These are phyloP conservation scores for Xanthorhoe spadicearia DNA, from an alignment of 2,888 invertebrate species.

Conservation along the genomic window DNA sequence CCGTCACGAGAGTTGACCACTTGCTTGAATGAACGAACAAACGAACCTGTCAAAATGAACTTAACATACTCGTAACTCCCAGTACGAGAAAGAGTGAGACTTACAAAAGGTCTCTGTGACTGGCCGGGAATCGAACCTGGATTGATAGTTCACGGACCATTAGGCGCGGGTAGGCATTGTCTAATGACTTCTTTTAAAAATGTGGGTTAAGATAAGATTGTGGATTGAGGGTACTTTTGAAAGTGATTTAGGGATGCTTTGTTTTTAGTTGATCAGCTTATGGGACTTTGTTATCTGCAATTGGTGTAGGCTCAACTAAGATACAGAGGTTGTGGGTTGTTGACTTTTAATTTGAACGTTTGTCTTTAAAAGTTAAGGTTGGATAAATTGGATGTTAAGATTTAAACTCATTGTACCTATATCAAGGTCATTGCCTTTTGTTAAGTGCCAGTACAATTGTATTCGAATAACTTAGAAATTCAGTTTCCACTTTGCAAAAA, in stretches of 20 bases:
- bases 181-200: slow-evolving; percentile 41
- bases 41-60: slow-evolving; percentile 6
- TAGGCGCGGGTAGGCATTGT: slow-evolving; percentile 54
- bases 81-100: slow-evolving; percentile 1
- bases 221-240: slow-evolving; percentile 1
- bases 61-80: not conserved
- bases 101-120: slow-evolving; percentile 16
- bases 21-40: too few relatives aligned
- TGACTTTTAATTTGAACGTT: too few relatives aligned
- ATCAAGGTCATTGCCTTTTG: not conserved
- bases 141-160: slow-evolving; percentile 67
- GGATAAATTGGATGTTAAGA: not conserved
- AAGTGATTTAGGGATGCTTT: not conserved
- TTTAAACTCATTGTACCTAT: not conserved
- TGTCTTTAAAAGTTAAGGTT: too few relatives aligned
- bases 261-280: not conserved
- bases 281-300: too few relatives aligned
- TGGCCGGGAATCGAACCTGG: slow-evolving; percentile 44
- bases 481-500: slow-evolving; percentile 1
- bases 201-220: slow-evolving; percentile 33
- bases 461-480: not conserved
- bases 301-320: too few relatives aligned
- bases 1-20: too few relatives aligned
- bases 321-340: too few relatives aligned
- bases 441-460: not conserved